A percentile compares a stretch with the other conserved stretches of the same genome.
phyloP scores from a whole-genome alignment of 2,797 vertebrate species.

The Sebastes miniatus region DNA sequence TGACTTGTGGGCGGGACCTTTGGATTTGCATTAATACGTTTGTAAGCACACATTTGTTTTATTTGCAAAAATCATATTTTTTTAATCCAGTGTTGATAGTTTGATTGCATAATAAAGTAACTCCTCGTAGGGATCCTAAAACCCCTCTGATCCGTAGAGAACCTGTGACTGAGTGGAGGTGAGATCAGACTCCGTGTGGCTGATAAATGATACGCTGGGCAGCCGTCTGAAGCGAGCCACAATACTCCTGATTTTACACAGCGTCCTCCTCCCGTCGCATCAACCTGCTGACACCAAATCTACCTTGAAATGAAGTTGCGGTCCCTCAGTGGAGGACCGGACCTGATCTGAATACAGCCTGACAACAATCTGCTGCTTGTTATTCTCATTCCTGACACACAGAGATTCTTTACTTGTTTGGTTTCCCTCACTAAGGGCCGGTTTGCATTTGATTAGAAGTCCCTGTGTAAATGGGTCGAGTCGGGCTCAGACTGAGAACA shows the following conservation, averaged over 20 bases:
- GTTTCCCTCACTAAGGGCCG: neutral
- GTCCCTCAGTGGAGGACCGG: conserved; percentile 7
- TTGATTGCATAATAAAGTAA: too few relatives aligned
- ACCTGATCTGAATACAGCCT: conserved; percentile 34
- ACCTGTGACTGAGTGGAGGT: neutral
- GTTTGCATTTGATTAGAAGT: neutral
- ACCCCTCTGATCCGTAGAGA: neutral
- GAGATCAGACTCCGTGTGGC: conserved; percentile 16
- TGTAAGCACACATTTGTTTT: too few relatives aligned
- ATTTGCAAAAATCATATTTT: too few relatives aligned
- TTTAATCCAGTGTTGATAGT: too few relatives aligned
- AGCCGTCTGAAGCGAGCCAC: conserved; percentile 4
- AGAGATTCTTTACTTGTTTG: neutral
- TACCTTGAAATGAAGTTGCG: conserved; percentile 67
- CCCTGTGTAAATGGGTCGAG: neutral
- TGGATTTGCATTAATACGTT: too few relatives aligned
- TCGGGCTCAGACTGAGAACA: neutral
- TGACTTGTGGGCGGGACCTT: too few relatives aligned
- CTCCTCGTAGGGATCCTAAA: neutral
- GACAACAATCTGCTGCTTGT: conserved; percentile 7
- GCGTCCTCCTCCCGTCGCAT: neutral
- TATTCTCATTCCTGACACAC: conserved; percentile 7
- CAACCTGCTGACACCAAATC: conserved; percentile 49
- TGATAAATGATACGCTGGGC: conserved; percentile 13
- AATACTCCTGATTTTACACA: conserved; percentile 19